Conservation (phyloP, 2,113 vertebrate genomes). For the Ibidorhyncha struthersii region DNA sequence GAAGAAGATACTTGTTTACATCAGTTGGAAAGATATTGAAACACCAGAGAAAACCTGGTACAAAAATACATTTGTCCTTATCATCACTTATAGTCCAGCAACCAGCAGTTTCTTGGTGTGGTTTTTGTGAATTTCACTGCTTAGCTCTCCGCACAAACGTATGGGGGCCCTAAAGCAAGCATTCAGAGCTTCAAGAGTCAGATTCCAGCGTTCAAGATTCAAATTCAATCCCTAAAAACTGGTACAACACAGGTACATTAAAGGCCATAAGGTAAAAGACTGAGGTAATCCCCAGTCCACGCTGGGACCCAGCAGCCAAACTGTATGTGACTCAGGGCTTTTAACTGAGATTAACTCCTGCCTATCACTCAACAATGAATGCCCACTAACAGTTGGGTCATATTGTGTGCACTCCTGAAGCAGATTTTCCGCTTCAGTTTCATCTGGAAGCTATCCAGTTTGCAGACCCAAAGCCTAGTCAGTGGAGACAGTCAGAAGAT, state of each 20-base stretch:
- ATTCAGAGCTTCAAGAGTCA: neutral
- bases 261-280: neutral
- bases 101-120: neutral
- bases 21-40: neutral
- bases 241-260: neutral
- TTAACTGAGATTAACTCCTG: neutral
- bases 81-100: neutral
- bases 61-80: neutral
- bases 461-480: neutral
- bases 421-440: neutral
- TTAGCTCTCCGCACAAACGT: neutral
- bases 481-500: neutral
- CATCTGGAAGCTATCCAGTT: neutral
- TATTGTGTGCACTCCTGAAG: neutral
- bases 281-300: fast-evolving
- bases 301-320: neutral
- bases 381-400: neutral
- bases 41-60: neutral
- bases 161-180: neutral
- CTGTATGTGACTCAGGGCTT: neutral
- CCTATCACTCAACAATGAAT: neutral
- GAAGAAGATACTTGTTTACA: neutral
- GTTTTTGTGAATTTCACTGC: neutral
- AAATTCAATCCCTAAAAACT: neutral
- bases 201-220: neutral